A percentile compares a stretch with the other conserved stretches of the same genome.
phyloP scores from a whole-genome alignment of 2,797 vertebrate genomes.

The Anas capensis region DNA sequence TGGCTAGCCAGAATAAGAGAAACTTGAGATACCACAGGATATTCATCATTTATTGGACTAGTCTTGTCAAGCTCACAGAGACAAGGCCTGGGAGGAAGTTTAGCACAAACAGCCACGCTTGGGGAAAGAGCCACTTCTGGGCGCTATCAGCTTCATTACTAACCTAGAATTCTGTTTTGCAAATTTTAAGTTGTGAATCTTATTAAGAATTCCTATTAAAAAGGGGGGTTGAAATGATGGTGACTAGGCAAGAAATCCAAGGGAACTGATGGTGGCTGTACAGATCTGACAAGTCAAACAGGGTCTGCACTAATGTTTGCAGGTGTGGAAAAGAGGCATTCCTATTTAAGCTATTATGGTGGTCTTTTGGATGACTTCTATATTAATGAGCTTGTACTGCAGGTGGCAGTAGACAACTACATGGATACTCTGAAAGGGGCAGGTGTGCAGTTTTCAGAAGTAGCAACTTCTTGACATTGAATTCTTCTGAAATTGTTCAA shows the following conservation, averaged over 20 bases:
- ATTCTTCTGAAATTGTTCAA: background rate
- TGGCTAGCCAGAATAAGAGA: background rate
- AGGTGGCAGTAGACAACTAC: background rate
- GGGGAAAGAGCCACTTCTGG: background rate
- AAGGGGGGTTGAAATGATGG: background rate
- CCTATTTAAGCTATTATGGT: background rate
- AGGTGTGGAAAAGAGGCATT: background rate
- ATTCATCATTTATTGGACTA: background rate
- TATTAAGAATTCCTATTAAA: background rate
- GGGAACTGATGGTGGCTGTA: background rate
- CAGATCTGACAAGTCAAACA: background rate
- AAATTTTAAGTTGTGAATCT: background rate
- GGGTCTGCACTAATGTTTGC: background rate
- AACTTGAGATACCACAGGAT: background rate
- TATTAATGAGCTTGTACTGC: background rate
- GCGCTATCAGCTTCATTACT: background rate
- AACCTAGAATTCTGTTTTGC: background rate
- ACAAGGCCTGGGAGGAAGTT: background rate
- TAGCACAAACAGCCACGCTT: background rate
- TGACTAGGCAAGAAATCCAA: rapidly evolving
- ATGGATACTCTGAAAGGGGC: background rate
- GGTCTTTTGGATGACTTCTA: background rate
- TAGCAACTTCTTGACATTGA: background rate
- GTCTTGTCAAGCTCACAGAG: background rate
- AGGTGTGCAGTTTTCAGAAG: slow-evolving; percentile 1